Evolutionary conservation across 2,888 invertebrate genomes (phyloP).

Genomic region (Lasiommata megera): DNA sequence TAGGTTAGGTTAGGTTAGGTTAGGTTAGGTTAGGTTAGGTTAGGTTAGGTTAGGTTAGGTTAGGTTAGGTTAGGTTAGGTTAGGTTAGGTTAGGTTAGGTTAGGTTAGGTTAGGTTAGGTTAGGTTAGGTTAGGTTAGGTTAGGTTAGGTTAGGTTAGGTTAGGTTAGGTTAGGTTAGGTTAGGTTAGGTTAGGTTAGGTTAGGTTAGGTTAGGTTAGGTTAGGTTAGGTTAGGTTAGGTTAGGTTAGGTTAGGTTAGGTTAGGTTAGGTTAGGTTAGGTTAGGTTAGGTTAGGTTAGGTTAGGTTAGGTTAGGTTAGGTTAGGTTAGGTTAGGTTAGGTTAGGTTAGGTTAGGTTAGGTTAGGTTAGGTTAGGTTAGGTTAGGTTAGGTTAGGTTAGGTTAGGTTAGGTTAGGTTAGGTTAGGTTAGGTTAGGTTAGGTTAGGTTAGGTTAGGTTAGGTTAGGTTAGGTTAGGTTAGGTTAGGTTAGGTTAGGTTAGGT

Average conservation of each 20-base stretch:
- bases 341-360: conserved; percentile 41
- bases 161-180: conserved; percentile 35
- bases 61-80: no score
- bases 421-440: no score
- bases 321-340: conserved; percentile 33
- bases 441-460: conserved; percentile 38
- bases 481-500: conserved; percentile 34
- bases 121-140: no score
- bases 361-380: conserved; percentile 36
- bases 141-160: no score
- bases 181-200: no score
- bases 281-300: conserved; percentile 32
- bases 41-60: no score
- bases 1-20: no score
- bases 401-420: conserved; percentile 38
- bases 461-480: conserved; percentile 24
- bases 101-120: no score
- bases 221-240: conserved; percentile 31
- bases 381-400: conserved; percentile 35
- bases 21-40: no score
- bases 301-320: conserved; percentile 32
- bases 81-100: no score
- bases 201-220: no score
- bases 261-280: conserved; percentile 30
- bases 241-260: conserved; percentile 30